Base-by-base conservation (phyloP, 2,888 invertebrate genomes). In the Hypena proboscidalis region DNA sequence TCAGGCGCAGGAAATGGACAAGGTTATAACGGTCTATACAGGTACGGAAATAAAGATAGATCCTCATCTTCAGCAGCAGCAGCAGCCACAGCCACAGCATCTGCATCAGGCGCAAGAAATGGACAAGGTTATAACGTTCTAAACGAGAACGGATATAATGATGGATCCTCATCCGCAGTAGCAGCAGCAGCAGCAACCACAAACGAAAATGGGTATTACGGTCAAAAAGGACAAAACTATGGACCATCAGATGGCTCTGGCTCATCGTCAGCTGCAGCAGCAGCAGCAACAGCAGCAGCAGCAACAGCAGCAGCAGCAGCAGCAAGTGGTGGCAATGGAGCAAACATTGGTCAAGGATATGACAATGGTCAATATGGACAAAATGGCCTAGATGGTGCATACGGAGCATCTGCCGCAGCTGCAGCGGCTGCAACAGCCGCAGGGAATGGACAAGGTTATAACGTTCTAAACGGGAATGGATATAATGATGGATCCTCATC, bases 281-380 rank as follows among this genome's bases (percentile, higher is more conserved):
- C 43, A 20, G 17, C 40, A 22, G 31, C 47, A 20, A 14, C 44
- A 13, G 22, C 42, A 6, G 26, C 44, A 8, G 48, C 55, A 11
- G 33, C 56, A 1, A 11, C 38, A 7, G 19, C 29, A n/a, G 20
- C 34, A 15, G 9, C 37, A 26, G 41, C 46, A 38, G 7, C 41
- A 9, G 39, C 34, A 1, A 5, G 7, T 22, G 27, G 34, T 1
- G 1, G 21, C 6, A n/a, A 23, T n/a, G 21, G 32, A n/a, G n/a
- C n/a, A n/a, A n/a, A n/a, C 7, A 13, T 20, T 14, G 31, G 30
- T n/a, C n/a, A n/a, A 14, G 15, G 19, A 4, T 7, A 23, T 19
- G 34, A 19, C 11, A 1, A 0, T 7, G 22, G 2, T 6, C 9
- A n/a, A 15, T 15, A 11, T n/a, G 36, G 30, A 13, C n/a, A 21